These are phyloP conservation scores for Geophilus truncorum DNA, from an alignment of 2,888 invertebrate species.

Conservation along the genomic window DNA sequence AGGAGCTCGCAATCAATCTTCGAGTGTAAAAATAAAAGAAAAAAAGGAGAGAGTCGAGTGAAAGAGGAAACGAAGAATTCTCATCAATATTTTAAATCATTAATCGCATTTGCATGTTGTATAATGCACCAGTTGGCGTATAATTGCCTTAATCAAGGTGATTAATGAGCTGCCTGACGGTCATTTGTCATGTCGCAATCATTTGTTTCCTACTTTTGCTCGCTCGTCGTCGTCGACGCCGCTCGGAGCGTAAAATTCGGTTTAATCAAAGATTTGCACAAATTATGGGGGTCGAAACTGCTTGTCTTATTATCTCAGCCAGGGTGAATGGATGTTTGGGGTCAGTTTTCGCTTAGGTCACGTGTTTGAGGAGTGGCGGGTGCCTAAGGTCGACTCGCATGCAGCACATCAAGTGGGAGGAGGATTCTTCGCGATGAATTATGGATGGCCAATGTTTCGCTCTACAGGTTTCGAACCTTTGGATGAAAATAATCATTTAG, in stretches of 20 bases:
- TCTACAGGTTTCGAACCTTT: not conserved
- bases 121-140: slow-evolving; percentile 6
- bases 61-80: not conserved
- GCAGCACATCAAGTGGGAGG: slow-evolving; percentile 20
- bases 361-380: slow-evolving; percentile 16
- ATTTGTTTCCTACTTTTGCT: not conserved
- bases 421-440: not conserved
- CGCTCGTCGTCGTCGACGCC: not conserved
- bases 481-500: slow-evolving; percentile 6
- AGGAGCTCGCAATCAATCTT: not conserved
- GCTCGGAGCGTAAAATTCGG: not conserved
- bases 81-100: not conserved
- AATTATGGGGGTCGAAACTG: not conserved
- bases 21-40: not conserved
- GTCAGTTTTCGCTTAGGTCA: slow-evolving; percentile 8
- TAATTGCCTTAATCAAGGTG: slow-evolving; percentile 15
- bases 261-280: slow-evolving; percentile 20
- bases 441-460: slow-evolving; percentile 11
- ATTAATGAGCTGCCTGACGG: not conserved
- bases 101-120: slow-evolving; percentile 7
- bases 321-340: slow-evolving; percentile 6
- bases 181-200: slow-evolving; percentile 6
- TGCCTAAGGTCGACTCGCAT: slow-evolving; percentile 7
- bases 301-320: not conserved
- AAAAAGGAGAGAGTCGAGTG: not conserved